phyloP scores from a whole-genome alignment of 2,888 invertebrate species.

The Leucophora obtusa region DNA sequence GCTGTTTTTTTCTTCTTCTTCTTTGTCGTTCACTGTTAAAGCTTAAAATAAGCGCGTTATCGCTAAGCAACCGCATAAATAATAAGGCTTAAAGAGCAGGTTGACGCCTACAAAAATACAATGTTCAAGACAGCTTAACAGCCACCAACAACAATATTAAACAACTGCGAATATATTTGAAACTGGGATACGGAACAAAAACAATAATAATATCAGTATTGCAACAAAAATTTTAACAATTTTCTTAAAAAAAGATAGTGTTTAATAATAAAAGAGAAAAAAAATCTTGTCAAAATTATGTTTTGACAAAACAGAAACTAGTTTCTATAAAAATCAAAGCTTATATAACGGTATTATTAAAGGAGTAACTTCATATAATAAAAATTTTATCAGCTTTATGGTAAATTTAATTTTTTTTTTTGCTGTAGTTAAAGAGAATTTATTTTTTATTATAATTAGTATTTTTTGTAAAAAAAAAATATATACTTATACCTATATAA shows the following conservation, averaged over 20 bases:
- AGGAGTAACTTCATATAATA: neutral
- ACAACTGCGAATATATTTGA: neutral
- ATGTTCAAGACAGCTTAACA: constrained; percentile 56
- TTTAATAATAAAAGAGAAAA: constrained; percentile 26
- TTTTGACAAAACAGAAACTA: constrained; percentile 38
- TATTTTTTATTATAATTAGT: neutral
- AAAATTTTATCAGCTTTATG: constrained; percentile 26
- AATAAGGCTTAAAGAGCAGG: constrained; percentile 78
- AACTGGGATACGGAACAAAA: constrained; percentile 3
- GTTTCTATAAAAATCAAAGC: neutral
- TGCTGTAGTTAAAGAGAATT: neutral
- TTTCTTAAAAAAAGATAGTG: constrained; percentile 29
- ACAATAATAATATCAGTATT: constrained; percentile 1
- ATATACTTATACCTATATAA: too few relatives aligned
- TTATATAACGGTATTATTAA: constrained; percentile 26
- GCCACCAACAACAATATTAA: constrained; percentile 15
- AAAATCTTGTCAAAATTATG: constrained; percentile 53
- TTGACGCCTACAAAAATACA: constrained; percentile 77
- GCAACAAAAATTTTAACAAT: constrained; percentile 28
- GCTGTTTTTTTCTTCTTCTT: constrained; percentile 6
- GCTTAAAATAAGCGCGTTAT: constrained; percentile 72
- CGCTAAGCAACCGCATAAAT: constrained; percentile 77
- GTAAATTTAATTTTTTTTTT: constrained; percentile 13
- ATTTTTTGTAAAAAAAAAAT: too few relatives aligned
- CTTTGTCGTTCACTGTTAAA: constrained; percentile 39